phyloP scores from a whole-genome alignment of 2,797 vertebrate species.

The Pelochelys cantorii region DNA sequence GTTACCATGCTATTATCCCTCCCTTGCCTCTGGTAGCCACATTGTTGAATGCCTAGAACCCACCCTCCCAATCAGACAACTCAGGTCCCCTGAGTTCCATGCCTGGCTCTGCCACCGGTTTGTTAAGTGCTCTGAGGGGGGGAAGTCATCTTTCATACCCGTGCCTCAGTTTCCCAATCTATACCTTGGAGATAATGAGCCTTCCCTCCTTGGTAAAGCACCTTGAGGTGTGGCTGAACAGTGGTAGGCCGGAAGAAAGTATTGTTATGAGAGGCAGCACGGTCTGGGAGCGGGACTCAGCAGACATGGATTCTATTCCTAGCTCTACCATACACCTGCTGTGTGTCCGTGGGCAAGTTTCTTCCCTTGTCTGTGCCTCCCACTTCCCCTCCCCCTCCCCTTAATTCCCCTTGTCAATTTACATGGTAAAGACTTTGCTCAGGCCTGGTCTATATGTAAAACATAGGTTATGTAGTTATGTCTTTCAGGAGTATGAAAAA shows the following conservation, averaged over 20 bases:
- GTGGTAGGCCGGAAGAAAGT: background rate
- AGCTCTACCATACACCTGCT: background rate
- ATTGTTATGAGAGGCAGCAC: background rate
- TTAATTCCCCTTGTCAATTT: conserved; percentile 11
- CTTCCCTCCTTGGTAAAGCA: background rate
- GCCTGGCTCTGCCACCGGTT: background rate
- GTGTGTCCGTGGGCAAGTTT: background rate
- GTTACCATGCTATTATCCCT: background rate
- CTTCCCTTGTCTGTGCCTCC: background rate
- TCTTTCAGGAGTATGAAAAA: background rate
- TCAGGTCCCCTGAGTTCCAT: background rate
- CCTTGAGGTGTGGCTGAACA: background rate
- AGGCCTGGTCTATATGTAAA: background rate
- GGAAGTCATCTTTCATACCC: background rate
- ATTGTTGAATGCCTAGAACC: background rate
- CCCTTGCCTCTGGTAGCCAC: background rate
- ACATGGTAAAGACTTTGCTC: background rate
- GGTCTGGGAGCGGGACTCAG: background rate
- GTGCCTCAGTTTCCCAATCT: background rate
- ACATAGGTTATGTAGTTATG: background rate
- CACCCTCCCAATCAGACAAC: background rate
- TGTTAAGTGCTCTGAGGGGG: background rate
- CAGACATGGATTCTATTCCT: background rate
- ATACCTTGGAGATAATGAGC: background rate
- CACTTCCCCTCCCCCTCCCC: background rate